phyloP scores from a whole-genome alignment of 2,797 vertebrate genomes.

The Pyrocephalus nanus region DNA sequence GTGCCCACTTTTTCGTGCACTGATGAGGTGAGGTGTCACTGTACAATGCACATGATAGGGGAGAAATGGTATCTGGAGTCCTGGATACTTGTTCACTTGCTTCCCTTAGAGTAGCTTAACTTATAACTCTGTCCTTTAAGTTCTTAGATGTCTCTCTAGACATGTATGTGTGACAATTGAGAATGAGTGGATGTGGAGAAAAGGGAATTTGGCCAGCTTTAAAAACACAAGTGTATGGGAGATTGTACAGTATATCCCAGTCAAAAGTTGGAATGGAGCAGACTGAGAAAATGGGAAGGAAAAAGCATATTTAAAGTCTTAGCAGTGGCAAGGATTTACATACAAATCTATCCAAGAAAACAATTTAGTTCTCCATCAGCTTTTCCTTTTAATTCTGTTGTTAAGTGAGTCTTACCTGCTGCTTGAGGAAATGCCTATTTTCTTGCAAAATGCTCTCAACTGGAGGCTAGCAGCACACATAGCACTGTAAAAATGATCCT shows the following conservation, averaged over 20 bases:
- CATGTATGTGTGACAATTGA: neutral
- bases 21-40: neutral
- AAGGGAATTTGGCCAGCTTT: neutral
- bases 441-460: neutral
- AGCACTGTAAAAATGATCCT: conserved; percentile 2
- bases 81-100: neutral
- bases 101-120: neutral
- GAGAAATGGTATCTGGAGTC: neutral
- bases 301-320: neutral
- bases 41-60: neutral
- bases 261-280: neutral
- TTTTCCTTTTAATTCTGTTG: conserved; percentile 21
- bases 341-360: neutral
- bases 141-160: conserved; percentile 24
- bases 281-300: neutral
- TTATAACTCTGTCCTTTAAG: neutral
- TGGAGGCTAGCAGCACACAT: neutral
- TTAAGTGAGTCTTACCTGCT: neutral
- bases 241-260: neutral
- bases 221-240: neutral
- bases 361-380: neutral
- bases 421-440: neutral
- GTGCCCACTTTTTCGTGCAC: neutral
- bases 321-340: neutral
- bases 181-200: neutral